Conservation (phyloP, 2,888 invertebrate species). For the Homarus gammarus region DNA sequence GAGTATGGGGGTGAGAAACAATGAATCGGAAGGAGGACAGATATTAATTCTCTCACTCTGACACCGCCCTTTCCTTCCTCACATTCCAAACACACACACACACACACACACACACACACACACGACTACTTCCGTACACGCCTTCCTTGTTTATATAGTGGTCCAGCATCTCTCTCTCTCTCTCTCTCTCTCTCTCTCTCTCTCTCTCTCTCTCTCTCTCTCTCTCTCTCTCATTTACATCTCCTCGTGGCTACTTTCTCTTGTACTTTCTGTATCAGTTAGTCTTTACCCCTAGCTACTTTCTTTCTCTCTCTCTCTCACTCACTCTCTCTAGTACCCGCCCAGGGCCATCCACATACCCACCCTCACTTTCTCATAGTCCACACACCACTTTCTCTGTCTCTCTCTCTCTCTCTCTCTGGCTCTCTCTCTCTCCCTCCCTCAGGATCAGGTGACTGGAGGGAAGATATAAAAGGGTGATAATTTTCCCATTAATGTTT, state of each 20-base stretch:
- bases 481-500: too few species aligned
- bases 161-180: too few species aligned
- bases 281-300: background rate
- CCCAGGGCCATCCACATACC: too few species aligned
- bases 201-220: too few species aligned
- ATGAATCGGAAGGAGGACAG: too few species aligned
- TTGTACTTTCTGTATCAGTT: background rate
- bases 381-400: too few species aligned
- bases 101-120: conserved; percentile 15
- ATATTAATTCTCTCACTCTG: too few species aligned
- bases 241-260: background rate
- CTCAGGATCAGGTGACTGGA: background rate
- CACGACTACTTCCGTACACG: background rate
- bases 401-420: conserved; percentile 16
- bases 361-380: too few species aligned
- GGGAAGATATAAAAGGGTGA: too few species aligned
- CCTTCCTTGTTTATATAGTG: background rate
- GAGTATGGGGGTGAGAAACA: too few species aligned
- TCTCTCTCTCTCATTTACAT: background rate
- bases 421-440: conserved; percentile 20
- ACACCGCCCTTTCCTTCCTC: background rate
- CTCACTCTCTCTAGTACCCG: too few species aligned
- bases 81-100: background rate
- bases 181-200: conserved; percentile 12
- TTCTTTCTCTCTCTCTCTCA: conserved; percentile 1